phyloP scores from a whole-genome alignment of 30 jellyfish, hydroid and myxozoan genomes.

The Haliclystus octoradiatus region DNA sequence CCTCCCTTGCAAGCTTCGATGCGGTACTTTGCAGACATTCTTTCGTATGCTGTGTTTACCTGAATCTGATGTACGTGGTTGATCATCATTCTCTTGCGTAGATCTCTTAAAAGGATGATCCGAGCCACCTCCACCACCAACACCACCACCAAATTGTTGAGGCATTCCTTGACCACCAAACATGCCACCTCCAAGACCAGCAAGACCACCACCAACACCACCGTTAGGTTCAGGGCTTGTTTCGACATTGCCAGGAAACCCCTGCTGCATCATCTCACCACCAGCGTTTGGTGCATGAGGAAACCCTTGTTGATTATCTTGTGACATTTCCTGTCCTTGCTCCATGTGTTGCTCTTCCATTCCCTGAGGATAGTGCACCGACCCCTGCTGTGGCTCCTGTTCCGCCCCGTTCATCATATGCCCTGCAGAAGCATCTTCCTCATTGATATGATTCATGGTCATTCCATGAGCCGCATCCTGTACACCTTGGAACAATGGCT shows the following conservation, averaged over 20 bases:
- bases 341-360: background rate
- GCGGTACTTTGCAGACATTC: too few relatives aligned
- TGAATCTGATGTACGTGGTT: too few relatives aligned
- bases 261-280: too few relatives aligned
- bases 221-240: background rate
- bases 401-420: background rate
- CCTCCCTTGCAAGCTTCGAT: too few relatives aligned
- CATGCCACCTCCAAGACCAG: conserved; percentile 21
- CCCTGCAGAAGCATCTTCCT: conserved; percentile 23
- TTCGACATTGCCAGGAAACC: too few relatives aligned
- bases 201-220: conserved; percentile 17
- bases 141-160: conserved; percentile 7
- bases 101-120: too few relatives aligned
- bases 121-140: conserved; percentile 11
- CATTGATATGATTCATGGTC: conserved; percentile 43
- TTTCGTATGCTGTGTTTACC: too few relatives aligned
- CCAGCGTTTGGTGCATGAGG: too few relatives aligned
- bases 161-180: conserved; percentile 9
- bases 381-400: background rate
- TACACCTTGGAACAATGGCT: conserved; percentile 53
- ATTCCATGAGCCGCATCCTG: conserved; percentile 39
- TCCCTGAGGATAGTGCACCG: background rate
- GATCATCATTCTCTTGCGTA: too few relatives aligned
- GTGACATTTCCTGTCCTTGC: background rate
- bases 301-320: too few relatives aligned